These are phyloP conservation scores for Cheilosia impressa DNA, from an alignment of 2,888 invertebrate species.

Conservation along the genomic window DNA sequence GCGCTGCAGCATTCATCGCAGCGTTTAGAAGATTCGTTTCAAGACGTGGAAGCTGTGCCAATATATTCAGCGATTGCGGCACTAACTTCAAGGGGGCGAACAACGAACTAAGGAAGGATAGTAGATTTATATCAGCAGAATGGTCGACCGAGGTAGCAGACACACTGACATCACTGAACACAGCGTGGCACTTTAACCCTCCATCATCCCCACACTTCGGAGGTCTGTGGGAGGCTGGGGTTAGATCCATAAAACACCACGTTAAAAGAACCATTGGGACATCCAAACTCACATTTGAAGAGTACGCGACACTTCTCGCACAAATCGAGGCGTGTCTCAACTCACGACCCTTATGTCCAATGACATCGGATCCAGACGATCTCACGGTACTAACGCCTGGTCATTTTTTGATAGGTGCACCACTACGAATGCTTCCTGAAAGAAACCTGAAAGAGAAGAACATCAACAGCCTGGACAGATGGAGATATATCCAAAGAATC, in stretches of 20 bases:
- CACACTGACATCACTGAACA: background rate
- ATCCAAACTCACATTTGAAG: too few relatives aligned
- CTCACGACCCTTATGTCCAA: too few relatives aligned
- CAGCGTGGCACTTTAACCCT: too few relatives aligned
- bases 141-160: conserved; percentile 18
- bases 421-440: too few relatives aligned
- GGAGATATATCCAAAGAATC: too few relatives aligned
- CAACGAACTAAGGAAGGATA: conserved; percentile 1
- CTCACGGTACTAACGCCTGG: too few relatives aligned
- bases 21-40: conserved; percentile 12
- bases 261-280: conserved; percentile 38
- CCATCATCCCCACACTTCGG: conserved; percentile 19
- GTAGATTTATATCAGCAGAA: too few relatives aligned
- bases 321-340: conserved; percentile 8
- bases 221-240: conserved; percentile 5
- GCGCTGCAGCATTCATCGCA: background rate
- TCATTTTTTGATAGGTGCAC: too few relatives aligned
- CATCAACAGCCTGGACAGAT: too few relatives aligned
- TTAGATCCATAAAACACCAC: conserved; percentile 37
- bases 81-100: conserved; percentile 28
- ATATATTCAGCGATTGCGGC: conserved; percentile 27
- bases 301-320: background rate
- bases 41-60: conserved; percentile 8
- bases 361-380: too few relatives aligned
- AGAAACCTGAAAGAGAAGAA: too few relatives aligned